Conservation (phyloP, 1,140 invertebrate genomes). For the Catajapyx aquilonaris region DNA sequence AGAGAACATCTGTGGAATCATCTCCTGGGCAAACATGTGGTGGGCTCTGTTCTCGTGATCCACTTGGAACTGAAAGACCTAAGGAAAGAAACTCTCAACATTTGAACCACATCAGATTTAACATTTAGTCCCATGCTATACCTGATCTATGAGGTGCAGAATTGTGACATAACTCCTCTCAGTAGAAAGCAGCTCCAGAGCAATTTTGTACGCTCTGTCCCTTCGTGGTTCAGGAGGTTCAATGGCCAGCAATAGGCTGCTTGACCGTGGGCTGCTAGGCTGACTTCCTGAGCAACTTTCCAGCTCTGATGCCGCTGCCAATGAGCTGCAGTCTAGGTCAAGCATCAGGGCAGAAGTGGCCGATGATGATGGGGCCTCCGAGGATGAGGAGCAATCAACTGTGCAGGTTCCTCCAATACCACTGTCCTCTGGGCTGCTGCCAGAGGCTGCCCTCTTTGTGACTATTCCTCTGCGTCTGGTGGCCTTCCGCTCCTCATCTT, state of each 20-base stretch:
- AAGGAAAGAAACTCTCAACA: slow-evolving; percentile 8
- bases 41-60: slow-evolving; percentile 26
- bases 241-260: slow-evolving; percentile 5
- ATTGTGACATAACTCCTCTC: slow-evolving; percentile 28
- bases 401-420: slow-evolving; percentile 7
- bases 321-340: slow-evolving; percentile 1
- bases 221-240: slow-evolving; percentile 13
- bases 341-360: slow-evolving; percentile 3
- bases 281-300: no score
- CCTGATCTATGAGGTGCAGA: slow-evolving; percentile 30
- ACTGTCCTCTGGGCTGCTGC: slow-evolving; percentile 6
- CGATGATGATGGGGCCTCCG: slow-evolving; percentile 8
- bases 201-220: slow-evolving; percentile 22
- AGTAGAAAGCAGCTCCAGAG: slow-evolving; percentile 26
- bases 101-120: slow-evolving; percentile 4
- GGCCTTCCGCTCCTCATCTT: slow-evolving; percentile 16
- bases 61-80: slow-evolving; percentile 30
- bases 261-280: background rate
- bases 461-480: slow-evolving; percentile 8
- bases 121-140: slow-evolving; percentile 11
- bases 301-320: no score
- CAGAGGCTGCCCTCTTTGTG: no score
- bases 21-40: slow-evolving; percentile 25
- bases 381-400: background rate
- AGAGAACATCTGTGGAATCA: slow-evolving; percentile 31